phyloP scores from a whole-genome alignment of 1,140 invertebrate genomes.

The Saxidomus purpurata region DNA sequence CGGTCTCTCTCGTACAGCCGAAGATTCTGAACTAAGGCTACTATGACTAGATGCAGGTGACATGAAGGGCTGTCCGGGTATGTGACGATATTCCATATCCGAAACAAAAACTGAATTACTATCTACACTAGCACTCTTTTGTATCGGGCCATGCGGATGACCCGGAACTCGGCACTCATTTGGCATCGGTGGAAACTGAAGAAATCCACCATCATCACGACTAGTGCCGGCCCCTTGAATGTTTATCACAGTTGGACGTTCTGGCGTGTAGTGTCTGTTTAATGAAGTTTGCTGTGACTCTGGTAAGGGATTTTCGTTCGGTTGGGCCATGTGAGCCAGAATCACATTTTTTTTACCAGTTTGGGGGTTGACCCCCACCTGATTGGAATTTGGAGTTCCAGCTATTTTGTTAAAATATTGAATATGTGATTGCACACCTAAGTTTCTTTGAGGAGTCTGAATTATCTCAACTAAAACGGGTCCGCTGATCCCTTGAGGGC shows the following conservation, averaged over 20 bases:
- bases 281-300: conserved; percentile 21
- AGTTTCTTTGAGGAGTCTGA: not conserved
- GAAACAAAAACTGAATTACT: conserved; percentile 46
- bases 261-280: conserved; percentile 38
- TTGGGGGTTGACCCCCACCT: conserved; percentile 11
- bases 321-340: conserved; percentile 16
- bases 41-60: conserved; percentile 64
- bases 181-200: conserved; percentile 61
- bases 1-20: conserved; percentile 15
- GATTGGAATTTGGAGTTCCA: conserved; percentile 53
- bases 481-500: conserved; percentile 24
- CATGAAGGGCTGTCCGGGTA: conserved; percentile 30
- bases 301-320: conserved; percentile 10
- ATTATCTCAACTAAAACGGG: conserved; percentile 59
- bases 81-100: conserved; percentile 43
- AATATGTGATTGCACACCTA: conserved; percentile 63
- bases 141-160: conserved; percentile 42
- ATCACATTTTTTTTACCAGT: conserved; percentile 3
- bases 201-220: conserved; percentile 54
- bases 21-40: conserved; percentile 61
- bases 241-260: conserved; percentile 66
- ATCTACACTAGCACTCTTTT: conserved; percentile 49
- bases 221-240: conserved; percentile 38
- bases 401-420: conserved; percentile 59
- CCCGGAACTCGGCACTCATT: conserved; percentile 64